A percentile compares a stretch with the other conserved stretches of the same genome.
phyloP scores from a whole-genome alignment of 30 jellyfish, hydroid and myxozoan species.

The Cassiopea xamachana region DNA sequence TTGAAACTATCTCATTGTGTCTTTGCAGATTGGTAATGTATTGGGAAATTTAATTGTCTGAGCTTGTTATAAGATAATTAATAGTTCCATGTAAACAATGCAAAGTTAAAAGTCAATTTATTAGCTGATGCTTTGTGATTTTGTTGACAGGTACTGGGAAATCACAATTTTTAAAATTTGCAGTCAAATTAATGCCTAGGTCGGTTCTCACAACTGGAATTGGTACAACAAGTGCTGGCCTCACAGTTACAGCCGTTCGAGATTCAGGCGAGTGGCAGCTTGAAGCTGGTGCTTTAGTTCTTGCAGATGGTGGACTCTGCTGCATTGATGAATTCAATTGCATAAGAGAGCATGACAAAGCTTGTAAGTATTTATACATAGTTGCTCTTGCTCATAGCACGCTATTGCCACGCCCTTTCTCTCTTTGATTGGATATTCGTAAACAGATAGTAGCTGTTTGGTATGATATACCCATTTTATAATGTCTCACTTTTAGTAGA shows the following conservation, averaged over 20 bases:
- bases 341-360: slow-evolving; percentile 97
- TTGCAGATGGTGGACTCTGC: slow-evolving; percentile 99
- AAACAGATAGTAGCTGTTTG: too few species aligned
- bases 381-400: not conserved
- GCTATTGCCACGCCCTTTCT: too few species aligned
- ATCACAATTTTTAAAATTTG: slow-evolving; percentile 95
- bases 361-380: slow-evolving; percentile 62
- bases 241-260: slow-evolving; percentile 98
- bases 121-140: not conserved
- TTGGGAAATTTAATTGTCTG: too few species aligned
- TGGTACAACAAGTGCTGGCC: slow-evolving; percentile 99
- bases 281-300: slow-evolving; percentile 99
- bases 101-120: not conserved
- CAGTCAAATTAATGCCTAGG: slow-evolving; percentile 94
- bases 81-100: too few species aligned
- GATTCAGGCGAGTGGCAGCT: slow-evolving; percentile 99
- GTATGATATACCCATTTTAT: too few species aligned
- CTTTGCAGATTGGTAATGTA: too few species aligned
- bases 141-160: slow-evolving; percentile 93
- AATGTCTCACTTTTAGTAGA: too few species aligned
- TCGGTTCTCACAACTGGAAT: slow-evolving; percentile 99
- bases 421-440: too few species aligned
- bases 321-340: slow-evolving; percentile 99
- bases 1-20: too few species aligned
- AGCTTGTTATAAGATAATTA: too few species aligned